Evolutionary conservation across 1,140 invertebrate genomes (phyloP).

Genomic region (Frieseomelitta varia): DNA sequence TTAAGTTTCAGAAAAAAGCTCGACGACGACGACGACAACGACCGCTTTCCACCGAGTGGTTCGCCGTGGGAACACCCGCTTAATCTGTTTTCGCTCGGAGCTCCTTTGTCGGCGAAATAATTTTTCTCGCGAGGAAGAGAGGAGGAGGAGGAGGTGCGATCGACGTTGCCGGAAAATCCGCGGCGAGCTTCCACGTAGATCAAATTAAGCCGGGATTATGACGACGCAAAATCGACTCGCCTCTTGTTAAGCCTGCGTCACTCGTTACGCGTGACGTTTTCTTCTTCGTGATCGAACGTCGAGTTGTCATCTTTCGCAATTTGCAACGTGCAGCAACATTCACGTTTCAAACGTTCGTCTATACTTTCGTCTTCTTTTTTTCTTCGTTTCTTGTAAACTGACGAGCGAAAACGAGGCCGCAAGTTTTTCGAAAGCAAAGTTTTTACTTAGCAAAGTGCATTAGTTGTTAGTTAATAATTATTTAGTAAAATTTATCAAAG

Average conservation of each 20-base stretch:
- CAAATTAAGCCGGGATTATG: slow-evolving; percentile 30
- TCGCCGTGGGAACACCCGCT: neutral
- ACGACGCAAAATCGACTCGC: slow-evolving; percentile 14
- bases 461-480: too few species aligned
- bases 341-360: too few species aligned
- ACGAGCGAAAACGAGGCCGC: too few species aligned
- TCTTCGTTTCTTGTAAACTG: too few species aligned
- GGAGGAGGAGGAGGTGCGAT: neutral
- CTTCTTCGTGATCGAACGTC: neutral
- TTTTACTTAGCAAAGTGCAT: too few species aligned
- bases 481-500: too few species aligned
- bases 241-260: slow-evolving; percentile 17
- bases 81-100: slow-evolving; percentile 25
- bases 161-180: neutral
- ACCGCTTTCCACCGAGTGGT: too few species aligned
- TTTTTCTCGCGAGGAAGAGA: neutral
- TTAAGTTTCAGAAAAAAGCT: slow-evolving; percentile 27
- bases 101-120: slow-evolving; percentile 30
- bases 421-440: too few species aligned
- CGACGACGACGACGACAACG: too few species aligned
- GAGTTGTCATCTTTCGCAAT: neutral
- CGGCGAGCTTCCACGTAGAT: neutral
- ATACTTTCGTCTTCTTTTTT: too few species aligned
- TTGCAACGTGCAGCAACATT: neutral
- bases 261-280: neutral